Evolutionary conservation across 37 sponge, comb jelly and placozoan genomes (phyloP), one percentile per base, ranked within the genome.

Genomic region (Axinella damicornis): DNA sequence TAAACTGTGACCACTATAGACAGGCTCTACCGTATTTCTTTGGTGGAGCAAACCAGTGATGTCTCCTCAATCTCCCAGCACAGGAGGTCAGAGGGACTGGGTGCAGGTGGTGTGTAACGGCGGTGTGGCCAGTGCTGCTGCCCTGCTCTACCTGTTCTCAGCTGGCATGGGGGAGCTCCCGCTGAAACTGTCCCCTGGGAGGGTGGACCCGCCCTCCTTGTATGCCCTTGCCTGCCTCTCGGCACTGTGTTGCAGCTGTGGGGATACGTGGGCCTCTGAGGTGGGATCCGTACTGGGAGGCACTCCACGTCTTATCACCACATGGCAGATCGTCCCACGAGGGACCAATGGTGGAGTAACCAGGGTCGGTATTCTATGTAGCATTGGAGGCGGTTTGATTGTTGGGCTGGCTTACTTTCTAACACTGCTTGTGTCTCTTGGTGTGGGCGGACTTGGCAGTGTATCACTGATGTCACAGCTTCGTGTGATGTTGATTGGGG

Each of bases 241-340:
- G 4, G 62, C 94, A 35, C 57, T 97, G 0, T 65, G 88, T 22
- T 89, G 96, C 52, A 85, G 83, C 71, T 92, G 95, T 80, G 98
- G 98, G 18, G 98, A 97, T 81, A 97, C 98, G 4, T 97, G 98
- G 98, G 98, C 98, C 27, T 97, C 98, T 19, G 98, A 97, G 71
- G 76, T 97, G 12, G 98, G 98, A 60, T 92, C 91, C 28, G 93
- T 84, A 5, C 21, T 87, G 11, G 96, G 98, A 22, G 80, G 83
- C 18, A 63, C 53, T 17, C 98, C 98, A n/a, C 62, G 88, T 22
- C 80, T 95, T 20, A 87, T 97, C 27, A 95, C 91, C 68, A 97
- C 73, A 9, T 68, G 83, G 60, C 66, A 65, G 57, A 24, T 9
- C 17, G 98, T 97, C 16, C 98, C 96, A 0, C 65, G 61, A n/a